Evolutionary conservation across 2,113 vertebrate species (phyloP), one percentile per base, ranked within the genome.

Genomic region (Elgaria multicarinata): DNA sequence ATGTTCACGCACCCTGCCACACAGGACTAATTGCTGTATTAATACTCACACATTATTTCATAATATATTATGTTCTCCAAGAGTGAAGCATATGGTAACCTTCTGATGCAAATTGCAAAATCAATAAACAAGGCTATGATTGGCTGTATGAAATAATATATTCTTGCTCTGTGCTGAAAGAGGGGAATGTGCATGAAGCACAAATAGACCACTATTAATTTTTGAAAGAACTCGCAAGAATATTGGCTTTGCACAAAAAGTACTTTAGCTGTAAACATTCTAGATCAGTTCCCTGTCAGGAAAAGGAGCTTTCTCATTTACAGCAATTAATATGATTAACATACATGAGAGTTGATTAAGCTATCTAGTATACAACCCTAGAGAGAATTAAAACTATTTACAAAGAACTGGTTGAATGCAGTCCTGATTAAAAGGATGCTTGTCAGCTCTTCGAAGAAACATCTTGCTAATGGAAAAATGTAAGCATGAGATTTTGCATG

Each of bases 281-380:
- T 6, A 72, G 46, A 39, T 50, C 46, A 24, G 83, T 85, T 53
- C n/a, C 55, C 74, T 13, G 33, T 66, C 39, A 42, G 0, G 33
- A 87, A 69, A 7, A 78, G 1, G 87, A 87, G 87, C 87, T 55
- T 0, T 77, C 0, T 69, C 36, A 83, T 50, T 0, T 44, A 36
- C 20, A 36, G 66, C 80, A 85, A 92, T 87, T 89, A 90, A 83
- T 90, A 46, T 28, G 0, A 87, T 88, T 91, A 93, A 84, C 18
- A 69, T 88, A 88, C 18, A n/a, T 83, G 9, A 90, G 36, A 9
- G 79, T 71, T 90, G 0, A 89, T 83, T 93, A 67, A 86, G 75
- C 69, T 90, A 4, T 79, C 24, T 86, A 92, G 58, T 76, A 0
- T 66, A 74, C 4, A 82, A 0, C 31, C 72, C 22, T 69, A 88